These are phyloP conservation scores for Cyclargus thomasi DNA, from an alignment of 1,140 invertebrate genomes.

Conservation along the genomic window DNA sequence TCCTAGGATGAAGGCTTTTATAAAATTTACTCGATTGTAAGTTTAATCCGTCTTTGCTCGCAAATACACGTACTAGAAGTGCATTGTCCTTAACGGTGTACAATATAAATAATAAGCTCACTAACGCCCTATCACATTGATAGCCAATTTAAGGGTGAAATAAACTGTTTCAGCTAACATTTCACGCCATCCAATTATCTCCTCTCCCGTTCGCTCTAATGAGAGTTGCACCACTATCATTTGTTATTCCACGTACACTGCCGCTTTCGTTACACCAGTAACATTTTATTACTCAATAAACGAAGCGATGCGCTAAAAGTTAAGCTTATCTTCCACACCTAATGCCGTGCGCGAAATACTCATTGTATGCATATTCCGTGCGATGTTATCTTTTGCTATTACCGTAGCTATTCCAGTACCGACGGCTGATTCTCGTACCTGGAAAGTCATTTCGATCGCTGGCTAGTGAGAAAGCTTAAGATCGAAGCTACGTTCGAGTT, in stretches of 20 bases:
- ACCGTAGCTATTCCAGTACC: constrained; percentile 20
- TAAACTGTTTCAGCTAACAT: constrained; percentile 17
- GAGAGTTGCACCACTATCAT: constrained; percentile 16
- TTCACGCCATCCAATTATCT: constrained; percentile 25
- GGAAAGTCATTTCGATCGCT: constrained; percentile 8
- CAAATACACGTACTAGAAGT: no score
- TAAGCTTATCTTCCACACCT: constrained; percentile 30
- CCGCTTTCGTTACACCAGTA: constrained; percentile 19
- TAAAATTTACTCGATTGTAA: no score
- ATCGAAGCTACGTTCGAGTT: neutral
- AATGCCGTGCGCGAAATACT: constrained; percentile 27
- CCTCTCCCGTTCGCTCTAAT: constrained; percentile 18
- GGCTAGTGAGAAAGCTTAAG: neutral
- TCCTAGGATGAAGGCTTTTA: no score
- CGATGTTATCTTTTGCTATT: constrained; percentile 31
- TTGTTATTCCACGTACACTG: constrained; percentile 17
- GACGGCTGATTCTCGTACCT: constrained; percentile 5
- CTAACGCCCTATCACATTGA: constrained; percentile 10
- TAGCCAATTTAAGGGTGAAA: constrained; percentile 21
- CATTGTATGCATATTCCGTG: constrained; percentile 36
- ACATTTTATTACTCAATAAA: constrained; percentile 22
- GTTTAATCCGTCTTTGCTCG: no score
- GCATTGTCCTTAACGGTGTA: neutral
- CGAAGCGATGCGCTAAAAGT: constrained; percentile 24
- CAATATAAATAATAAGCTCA: neutral